Evolutionary conservation across 1,140 invertebrate genomes (phyloP).

Genomic region (Sarcophaga bullata): DNA sequence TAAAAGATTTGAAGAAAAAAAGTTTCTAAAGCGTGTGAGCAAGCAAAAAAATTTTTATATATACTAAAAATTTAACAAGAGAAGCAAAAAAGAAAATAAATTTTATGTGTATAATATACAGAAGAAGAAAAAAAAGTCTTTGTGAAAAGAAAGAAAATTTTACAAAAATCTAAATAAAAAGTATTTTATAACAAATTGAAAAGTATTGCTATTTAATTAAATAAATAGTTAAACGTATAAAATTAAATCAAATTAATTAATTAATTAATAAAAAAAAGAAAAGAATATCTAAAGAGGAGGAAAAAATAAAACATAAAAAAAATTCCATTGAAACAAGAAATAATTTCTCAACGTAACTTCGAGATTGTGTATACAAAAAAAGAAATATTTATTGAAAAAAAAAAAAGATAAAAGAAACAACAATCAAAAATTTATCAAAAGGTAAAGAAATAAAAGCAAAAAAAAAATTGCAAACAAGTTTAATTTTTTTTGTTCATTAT

Average conservation of each 20-base stretch:
- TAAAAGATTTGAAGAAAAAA: background rate
- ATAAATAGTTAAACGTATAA: too few species aligned
- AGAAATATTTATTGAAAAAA: background rate
- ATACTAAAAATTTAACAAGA: slow-evolving; percentile 25
- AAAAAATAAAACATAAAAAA: slow-evolving; percentile 16
- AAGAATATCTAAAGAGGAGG: background rate
- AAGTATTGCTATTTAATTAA: background rate
- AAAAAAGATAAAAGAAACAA: background rate
- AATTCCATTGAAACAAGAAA: slow-evolving; percentile 28
- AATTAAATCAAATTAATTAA: too few species aligned
- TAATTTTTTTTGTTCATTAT: background rate
- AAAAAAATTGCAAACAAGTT: slow-evolving; percentile 38
- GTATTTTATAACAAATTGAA: background rate
- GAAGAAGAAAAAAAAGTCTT: slow-evolving; percentile 7
- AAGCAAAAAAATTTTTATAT: slow-evolving; percentile 34
- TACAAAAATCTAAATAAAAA: slow-evolving; percentile 2
- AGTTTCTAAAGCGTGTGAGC: slow-evolving; percentile 27
- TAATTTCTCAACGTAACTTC: slow-evolving; percentile 35
- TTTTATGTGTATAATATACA: slow-evolving; percentile 36
- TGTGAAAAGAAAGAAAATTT: slow-evolving; percentile 4
- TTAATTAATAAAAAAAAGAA: background rate
- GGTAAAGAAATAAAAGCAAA: slow-evolving; percentile 13
- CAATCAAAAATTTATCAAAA: background rate
- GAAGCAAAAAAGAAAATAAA: slow-evolving; percentile 20
- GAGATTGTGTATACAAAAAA: slow-evolving; percentile 15